Conservation (phyloP, 2,113 vertebrate species). For the Cinclus mexicanus region DNA sequence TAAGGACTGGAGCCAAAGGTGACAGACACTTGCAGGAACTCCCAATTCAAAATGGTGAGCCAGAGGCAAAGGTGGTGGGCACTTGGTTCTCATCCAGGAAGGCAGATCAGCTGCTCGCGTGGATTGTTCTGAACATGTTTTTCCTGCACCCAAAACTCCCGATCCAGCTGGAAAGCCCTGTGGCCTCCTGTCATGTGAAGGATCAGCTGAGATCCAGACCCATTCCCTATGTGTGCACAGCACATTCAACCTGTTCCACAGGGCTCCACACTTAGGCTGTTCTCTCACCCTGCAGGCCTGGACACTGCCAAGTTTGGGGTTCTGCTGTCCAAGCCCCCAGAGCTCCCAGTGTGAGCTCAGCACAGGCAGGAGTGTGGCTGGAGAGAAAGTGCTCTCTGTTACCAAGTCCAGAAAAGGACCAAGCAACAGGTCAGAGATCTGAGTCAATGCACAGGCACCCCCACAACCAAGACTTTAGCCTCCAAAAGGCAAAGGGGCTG, state of each 20-base stretch:
- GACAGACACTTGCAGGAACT: not conserved
- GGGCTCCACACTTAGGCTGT: not conserved
- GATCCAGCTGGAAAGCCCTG: not conserved
- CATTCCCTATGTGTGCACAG: not conserved
- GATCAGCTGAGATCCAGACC: not conserved
- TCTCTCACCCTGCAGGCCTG: not conserved
- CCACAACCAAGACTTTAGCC: not conserved
- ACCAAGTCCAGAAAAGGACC: not conserved
- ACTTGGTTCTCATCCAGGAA: not conserved
- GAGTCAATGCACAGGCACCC: not conserved
- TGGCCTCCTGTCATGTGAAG: not conserved
- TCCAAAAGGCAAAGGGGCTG: not conserved
- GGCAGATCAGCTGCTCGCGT: not conserved
- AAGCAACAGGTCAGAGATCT: not conserved
- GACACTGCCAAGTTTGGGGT: not conserved
- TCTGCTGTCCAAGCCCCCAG: not conserved
- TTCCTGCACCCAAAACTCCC: not conserved
- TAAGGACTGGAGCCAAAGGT: not conserved
- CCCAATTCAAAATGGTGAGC: not conserved
- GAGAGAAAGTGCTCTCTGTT: not conserved
- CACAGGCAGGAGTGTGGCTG: not conserved
- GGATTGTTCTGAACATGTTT: not conserved
- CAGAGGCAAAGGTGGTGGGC: not conserved
- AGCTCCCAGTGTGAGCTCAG: not conserved
- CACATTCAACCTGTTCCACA: not conserved